Percentiles rank a stretch among this genome's conserved stretches.
These are phyloP conservation scores for Acrossocheilus wenchowensis DNA, from an alignment of 2,797 vertebrate species.

Conservation along the genomic window DNA sequence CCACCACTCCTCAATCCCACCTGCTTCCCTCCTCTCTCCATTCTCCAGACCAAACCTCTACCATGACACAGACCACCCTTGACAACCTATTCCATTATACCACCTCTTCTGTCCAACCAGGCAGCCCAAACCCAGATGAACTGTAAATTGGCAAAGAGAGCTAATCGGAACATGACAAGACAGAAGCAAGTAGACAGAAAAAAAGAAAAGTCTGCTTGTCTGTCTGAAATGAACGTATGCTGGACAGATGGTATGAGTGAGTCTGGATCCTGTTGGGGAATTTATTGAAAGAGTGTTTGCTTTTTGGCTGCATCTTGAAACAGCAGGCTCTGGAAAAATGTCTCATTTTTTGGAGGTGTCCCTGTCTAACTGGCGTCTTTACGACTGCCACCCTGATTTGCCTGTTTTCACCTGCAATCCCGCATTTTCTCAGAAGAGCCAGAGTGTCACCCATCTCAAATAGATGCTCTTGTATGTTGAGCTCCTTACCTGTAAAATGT, in stretches of 20 bases:
- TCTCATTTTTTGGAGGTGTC: background rate
- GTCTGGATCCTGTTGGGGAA: conserved; percentile 1
- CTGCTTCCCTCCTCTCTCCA: conserved; percentile 53
- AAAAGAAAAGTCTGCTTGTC: conserved; percentile 13
- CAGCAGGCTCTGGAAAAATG: background rate
- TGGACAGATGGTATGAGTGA: conserved; percentile 15
- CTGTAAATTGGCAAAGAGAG: conserved; percentile 78
- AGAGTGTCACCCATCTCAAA: background rate
- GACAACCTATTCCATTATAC: conserved; percentile 81
- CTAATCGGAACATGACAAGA: conserved; percentile 73
- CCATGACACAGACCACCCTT: conserved; percentile 75
- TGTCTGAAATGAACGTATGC: conserved; percentile 64
- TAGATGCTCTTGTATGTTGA: conserved; percentile 1
- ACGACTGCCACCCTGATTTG: background rate
- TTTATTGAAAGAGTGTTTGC: conserved; percentile 6
- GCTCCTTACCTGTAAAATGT: background rate
- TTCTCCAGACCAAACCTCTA: conserved; percentile 16
- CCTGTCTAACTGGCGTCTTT: background rate
- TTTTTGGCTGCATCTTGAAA: background rate
- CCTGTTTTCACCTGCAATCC: background rate
- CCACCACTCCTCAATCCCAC: conserved; percentile 47
- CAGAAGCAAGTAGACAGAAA: conserved; percentile 18
- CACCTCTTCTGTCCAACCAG: conserved; percentile 62
- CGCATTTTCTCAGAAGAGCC: background rate
- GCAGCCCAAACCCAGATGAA: conserved; percentile 74